Evolutionary conservation across 2,888 invertebrate species (phyloP).

Genomic region (Megastigmus dorsalis): DNA sequence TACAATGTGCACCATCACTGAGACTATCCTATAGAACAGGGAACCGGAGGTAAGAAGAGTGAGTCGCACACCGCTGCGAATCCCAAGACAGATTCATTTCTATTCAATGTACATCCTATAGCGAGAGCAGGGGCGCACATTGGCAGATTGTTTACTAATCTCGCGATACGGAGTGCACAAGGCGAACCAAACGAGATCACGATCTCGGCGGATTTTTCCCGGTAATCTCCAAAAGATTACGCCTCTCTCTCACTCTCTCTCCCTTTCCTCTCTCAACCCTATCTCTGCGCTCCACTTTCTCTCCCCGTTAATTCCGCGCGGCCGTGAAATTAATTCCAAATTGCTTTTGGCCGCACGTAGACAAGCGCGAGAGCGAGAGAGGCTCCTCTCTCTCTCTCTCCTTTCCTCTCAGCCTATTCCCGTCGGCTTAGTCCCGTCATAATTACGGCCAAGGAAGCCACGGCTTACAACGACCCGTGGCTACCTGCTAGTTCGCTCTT

Average conservation of each 20-base stretch:
- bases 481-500: neutral
- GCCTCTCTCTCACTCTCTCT: neutral
- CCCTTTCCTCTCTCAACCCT: too few relatives aligned
- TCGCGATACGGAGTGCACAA: neutral
- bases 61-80: neutral
- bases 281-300: neutral
- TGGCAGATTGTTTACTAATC: conserved; percentile 20
- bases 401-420: neutral
- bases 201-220: conserved; percentile 58
- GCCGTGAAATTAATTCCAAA: conserved; percentile 69
- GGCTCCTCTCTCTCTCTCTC: too few relatives aligned
- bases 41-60: too few relatives aligned
- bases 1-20: too few relatives aligned
- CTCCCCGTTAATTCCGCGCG: conserved; percentile 54
- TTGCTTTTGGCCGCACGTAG: conserved; percentile 65
- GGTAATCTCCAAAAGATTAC: conserved; percentile 54
- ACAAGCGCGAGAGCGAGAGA: conserved; percentile 53
- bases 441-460: conserved; percentile 63
- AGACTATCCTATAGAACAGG: too few relatives aligned
- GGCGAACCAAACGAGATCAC: conserved; percentile 55
- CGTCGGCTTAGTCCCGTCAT: conserved; percentile 69
- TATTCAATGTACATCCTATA: too few relatives aligned
- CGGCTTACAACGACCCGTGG: neutral
- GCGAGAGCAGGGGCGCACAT: too few relatives aligned
- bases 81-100: too few relatives aligned